These are phyloP conservation scores for Listrodromus nycthemerus DNA, from an alignment of 2,888 invertebrate species.

Conservation along the genomic window DNA sequence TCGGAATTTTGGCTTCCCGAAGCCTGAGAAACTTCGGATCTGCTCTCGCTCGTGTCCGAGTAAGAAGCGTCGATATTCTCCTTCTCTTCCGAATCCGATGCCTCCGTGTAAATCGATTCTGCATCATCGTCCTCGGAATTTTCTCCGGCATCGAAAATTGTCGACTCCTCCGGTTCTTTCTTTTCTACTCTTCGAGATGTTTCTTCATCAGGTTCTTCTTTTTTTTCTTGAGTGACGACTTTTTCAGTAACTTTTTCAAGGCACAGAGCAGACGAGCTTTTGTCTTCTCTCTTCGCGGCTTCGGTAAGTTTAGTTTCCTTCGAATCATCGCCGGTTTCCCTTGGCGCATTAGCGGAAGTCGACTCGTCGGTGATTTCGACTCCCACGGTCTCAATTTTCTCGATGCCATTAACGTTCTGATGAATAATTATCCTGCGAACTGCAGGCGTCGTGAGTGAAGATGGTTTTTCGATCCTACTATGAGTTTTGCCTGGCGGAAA, in stretches of 20 bases:
- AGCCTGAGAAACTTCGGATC: conserved; percentile 46
- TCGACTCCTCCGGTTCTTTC: conserved; percentile 61
- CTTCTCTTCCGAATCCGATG: conserved; percentile 25
- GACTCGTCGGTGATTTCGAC: conserved; percentile 31
- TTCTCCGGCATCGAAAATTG: conserved; percentile 54
- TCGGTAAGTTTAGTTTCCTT: conserved; percentile 59
- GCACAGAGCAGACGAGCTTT: background rate
- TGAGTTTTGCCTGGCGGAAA: background rate
- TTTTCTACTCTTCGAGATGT: conserved; percentile 44
- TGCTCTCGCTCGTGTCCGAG: conserved; percentile 45
- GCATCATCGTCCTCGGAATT: conserved; percentile 83
- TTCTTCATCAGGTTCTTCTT: conserved; percentile 62
- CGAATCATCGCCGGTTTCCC: conserved; percentile 66
- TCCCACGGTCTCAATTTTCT: conserved; percentile 58
- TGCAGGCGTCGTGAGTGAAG: conserved; percentile 3
- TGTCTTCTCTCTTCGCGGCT: conserved; percentile 63
- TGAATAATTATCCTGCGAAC: conserved; percentile 57
- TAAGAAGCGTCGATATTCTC: conserved; percentile 40
- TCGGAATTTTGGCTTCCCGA: conserved; percentile 64
- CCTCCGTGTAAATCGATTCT: conserved; percentile 82
- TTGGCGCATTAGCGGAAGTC: conserved; percentile 34
- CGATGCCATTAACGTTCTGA: conserved; percentile 61
- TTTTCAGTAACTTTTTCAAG: conserved; percentile 47
- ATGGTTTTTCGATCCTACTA: conserved; percentile 2
- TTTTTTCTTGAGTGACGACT: conserved; percentile 79